Evolutionary conservation across 2,797 vertebrate genomes (phyloP).

Genomic region (Scolopax bukidnonensis): DNA sequence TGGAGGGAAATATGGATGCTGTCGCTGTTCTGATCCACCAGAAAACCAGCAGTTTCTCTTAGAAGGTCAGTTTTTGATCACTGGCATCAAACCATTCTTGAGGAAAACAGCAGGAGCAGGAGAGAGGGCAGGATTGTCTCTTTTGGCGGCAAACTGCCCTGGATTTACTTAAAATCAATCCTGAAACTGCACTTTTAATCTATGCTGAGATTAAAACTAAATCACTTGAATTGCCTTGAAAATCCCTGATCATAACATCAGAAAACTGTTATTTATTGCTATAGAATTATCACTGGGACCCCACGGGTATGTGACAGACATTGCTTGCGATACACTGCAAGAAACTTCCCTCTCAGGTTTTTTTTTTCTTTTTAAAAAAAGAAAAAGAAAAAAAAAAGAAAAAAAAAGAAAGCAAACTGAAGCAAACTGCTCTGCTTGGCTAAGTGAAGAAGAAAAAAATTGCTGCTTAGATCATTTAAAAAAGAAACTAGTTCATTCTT

Average conservation of each 20-base stretch:
- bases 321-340: neutral
- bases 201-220: neutral
- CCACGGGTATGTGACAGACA: neutral
- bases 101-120: neutral
- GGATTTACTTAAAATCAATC: neutral
- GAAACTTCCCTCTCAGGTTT: neutral
- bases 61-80: neutral
- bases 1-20: rapidly evolving
- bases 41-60: neutral
- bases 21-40: neutral
- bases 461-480: constrained; percentile 3
- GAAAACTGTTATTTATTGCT: neutral
- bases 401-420: neutral
- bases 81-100: neutral
- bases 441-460: neutral
- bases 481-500: constrained; percentile 15
- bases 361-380: neutral
- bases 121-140: neutral
- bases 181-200: neutral
- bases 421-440: constrained; percentile 12
- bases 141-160: neutral
- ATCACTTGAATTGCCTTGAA: neutral
- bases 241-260: neutral
- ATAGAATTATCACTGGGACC: neutral
- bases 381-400: neutral